A percentile compares a stretch with the other conserved stretches of the same genome.
Conservation (phyloP, 2,888 invertebrate genomes). For the Holacanthella duospinosa region DNA sequence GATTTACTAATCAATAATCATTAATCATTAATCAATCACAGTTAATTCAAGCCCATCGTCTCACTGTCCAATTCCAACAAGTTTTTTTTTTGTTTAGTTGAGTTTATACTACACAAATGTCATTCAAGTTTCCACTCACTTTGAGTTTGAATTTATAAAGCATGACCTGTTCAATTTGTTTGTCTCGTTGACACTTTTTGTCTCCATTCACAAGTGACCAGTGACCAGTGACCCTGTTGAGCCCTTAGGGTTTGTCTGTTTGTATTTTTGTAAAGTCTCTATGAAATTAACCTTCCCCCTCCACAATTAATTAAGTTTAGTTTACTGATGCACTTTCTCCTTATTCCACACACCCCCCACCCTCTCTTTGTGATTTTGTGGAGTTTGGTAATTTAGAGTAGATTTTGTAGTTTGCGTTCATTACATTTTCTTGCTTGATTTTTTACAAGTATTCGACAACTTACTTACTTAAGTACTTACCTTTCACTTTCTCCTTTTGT, state of each 20-base stretch:
- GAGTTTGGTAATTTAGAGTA: neutral
- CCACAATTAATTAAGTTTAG: too few species aligned
- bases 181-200: neutral
- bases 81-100: too few species aligned
- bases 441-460: neutral
- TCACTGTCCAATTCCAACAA: too few species aligned
- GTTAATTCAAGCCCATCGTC: too few species aligned
- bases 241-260: neutral
- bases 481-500: neutral
- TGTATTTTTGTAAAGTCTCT: neutral
- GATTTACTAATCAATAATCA: too few species aligned
- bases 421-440: constrained; percentile 7
- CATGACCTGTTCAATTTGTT: too few species aligned
- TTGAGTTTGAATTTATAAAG: too few species aligned
- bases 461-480: neutral
- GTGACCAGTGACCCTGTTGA: neutral
- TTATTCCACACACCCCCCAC: constrained; percentile 13
- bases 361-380: constrained; percentile 10
- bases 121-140: too few species aligned
- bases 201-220: neutral
- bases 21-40: too few species aligned
- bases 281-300: neutral
- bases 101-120: too few species aligned
- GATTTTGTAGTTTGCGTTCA: neutral
- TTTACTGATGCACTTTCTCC: constrained; percentile 14